Evolutionary conservation across 2,113 vertebrate genomes (phyloP), one percentile per base, ranked within the genome.

Genomic region (Solea solea): DNA sequence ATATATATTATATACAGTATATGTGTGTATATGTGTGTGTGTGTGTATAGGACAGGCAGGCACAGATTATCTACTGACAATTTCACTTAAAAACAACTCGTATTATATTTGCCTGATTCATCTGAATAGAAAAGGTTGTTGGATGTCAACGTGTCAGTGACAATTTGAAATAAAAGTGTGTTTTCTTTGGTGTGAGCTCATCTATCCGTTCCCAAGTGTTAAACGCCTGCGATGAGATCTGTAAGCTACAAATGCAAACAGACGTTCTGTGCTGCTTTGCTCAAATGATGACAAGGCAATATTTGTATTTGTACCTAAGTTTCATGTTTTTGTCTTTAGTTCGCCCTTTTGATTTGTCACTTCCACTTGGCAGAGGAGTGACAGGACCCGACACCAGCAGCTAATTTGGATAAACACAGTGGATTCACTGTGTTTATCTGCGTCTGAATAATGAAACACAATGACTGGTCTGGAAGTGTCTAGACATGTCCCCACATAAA

Each of bases 381-480:
- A 76, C 12, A 13, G 64, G 57, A 70, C 51, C n/a, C 27, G 59
- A 72, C 64, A 60, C 0, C 27, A 49, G 13, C 51, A 58, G 64
- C 52, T 4, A 16, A 70, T 76, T 16, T 70, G 34, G 45, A 69
- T 45, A 63, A 69, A 66, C 27, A 46, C 7, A 52, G 46, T 63
- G 11, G 34, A 34, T 34, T 34, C 34, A 34, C 34, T 34, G 3
- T 34, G 34, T 34, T 34, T 25, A 55, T 75, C 50, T 58, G 55
- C 73, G 67, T 49, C 48, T 78, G 63, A 69, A 41, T 44, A 53
- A 57, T 7, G 7, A 74, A 42, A 45, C 46, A 69, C n/a, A 57
- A 50, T 42, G 44, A 60, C 67, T 74, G 21, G 57, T 84, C 78
- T 79, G 69, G 49, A 68, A 76, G 46, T 55, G 88, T 84, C 78